Base-by-base conservation (phyloP, 2,888 invertebrate species). In the Timandra comae region DNA sequence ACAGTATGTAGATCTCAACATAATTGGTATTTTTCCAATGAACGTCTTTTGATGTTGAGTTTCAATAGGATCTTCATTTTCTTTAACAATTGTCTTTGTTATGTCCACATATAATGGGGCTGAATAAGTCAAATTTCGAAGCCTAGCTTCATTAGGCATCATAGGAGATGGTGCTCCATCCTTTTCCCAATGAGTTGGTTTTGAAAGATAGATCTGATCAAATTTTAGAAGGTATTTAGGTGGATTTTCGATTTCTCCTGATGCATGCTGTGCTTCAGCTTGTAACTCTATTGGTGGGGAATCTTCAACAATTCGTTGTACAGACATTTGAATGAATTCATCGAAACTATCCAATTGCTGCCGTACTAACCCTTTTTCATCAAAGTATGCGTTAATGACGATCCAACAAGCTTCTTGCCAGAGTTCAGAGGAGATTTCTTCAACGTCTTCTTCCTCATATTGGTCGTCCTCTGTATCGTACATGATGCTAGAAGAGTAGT, bases 391-490 rank as follows among this genome's bases (percentile, higher is more conserved):
- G 70, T 98, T 98, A 66, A 99, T 99, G 41, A 99, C 99, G 65
- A 99, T 98, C 99, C 99, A 99, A 65, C 99, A 99, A 26, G 99
- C 99, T 87, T 99, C 99, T 79, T 99, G 99, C 99, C 99, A 99
- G 46, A 99, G 86, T 70, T 99, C 99, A 3, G 97, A 93, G 19
- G 97, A 96, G 61, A 99, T 98, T 84, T 99, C 99, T 74, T 97
- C 98, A 7, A 91, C 91, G 69, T 95, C 95, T 62, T 95, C 94
- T 63, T 96, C 95, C 48, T 95, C 95, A 73, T 89, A 93, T 40
- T 82, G 82, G 44, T 86, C 86, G 43, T 86, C 86, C 70, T 86
- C 86, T n/a, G 75, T 74, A 30, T 86, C 86, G 44, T 86, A 86
- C 86, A 86, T 86, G 24, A 28, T 63, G 10, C 33, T n/a, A n/a